phyloP scores from a whole-genome alignment of 2,797 vertebrate genomes.

The Scyliorhinus canicula region DNA sequence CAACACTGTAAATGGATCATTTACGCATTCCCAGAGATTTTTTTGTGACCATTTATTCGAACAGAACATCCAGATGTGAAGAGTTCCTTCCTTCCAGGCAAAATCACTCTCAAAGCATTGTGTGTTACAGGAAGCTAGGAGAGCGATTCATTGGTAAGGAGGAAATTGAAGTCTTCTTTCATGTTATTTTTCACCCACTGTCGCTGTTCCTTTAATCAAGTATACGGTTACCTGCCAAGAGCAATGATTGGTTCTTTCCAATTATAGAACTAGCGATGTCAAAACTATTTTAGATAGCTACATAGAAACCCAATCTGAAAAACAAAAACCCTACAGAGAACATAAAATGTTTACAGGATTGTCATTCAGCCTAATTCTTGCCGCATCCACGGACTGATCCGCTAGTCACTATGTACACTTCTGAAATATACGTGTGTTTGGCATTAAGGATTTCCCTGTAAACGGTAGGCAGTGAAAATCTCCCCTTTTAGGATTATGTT shows the following conservation, averaged over 20 bases:
- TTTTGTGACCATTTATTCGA: background rate
- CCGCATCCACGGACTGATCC: background rate
- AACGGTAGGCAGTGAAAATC: background rate
- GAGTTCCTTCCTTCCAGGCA: background rate
- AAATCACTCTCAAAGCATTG: background rate
- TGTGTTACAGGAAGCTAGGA: background rate
- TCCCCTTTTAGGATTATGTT: background rate
- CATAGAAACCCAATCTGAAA: background rate
- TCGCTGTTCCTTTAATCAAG: background rate
- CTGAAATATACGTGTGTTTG: background rate
- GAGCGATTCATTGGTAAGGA: background rate
- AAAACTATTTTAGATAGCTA: background rate
- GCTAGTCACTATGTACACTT: background rate
- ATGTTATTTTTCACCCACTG: background rate
- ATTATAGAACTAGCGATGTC: background rate
- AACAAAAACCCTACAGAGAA: background rate
- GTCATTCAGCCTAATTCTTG: background rate
- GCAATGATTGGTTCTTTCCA: background rate
- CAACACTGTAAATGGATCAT: background rate
- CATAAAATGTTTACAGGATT: background rate
- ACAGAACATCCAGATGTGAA: background rate
- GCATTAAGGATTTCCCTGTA: background rate
- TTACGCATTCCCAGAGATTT: background rate
- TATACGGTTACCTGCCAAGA: background rate
- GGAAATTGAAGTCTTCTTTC: background rate